These are phyloP conservation scores for Vandiemenella viatica DNA, from an alignment of 2,888 invertebrate species.

Conservation along the genomic window DNA sequence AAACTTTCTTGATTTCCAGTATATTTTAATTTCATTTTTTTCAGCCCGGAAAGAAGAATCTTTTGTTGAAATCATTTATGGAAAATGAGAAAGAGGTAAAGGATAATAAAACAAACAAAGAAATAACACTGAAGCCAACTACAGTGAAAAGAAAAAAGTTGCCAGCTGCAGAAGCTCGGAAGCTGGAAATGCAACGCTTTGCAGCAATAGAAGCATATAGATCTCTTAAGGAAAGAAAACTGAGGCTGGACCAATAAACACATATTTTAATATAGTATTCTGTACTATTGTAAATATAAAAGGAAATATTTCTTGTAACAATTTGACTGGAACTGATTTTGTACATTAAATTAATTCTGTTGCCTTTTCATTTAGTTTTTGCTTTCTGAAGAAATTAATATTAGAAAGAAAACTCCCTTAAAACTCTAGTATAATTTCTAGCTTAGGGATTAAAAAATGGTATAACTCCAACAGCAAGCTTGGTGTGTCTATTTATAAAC, in stretches of 20 bases:
- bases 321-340: no score
- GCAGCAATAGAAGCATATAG: conserved; percentile 44
- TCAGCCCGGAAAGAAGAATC: conserved; percentile 46
- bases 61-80: conserved; percentile 42
- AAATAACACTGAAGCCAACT: neutral
- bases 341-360: no score
- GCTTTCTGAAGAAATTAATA: no score
- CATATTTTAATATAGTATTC: neutral
- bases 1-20: no score
- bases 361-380: no score
- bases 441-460: no score
- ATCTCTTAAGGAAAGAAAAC: conserved; percentile 29
- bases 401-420: no score
- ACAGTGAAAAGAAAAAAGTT: conserved; percentile 34
- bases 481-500: no score
- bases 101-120: neutral
- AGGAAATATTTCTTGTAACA: no score
- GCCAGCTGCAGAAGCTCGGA: conserved; percentile 38
- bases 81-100: conserved; percentile 12
- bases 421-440: no score
- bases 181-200: conserved; percentile 41
- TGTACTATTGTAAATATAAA: no score
- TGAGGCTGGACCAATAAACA: neutral
- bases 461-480: no score
- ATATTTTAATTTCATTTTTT: conserved; percentile 22